phyloP scores from a whole-genome alignment of 2,797 vertebrate species.

The Danio aesculapii region DNA sequence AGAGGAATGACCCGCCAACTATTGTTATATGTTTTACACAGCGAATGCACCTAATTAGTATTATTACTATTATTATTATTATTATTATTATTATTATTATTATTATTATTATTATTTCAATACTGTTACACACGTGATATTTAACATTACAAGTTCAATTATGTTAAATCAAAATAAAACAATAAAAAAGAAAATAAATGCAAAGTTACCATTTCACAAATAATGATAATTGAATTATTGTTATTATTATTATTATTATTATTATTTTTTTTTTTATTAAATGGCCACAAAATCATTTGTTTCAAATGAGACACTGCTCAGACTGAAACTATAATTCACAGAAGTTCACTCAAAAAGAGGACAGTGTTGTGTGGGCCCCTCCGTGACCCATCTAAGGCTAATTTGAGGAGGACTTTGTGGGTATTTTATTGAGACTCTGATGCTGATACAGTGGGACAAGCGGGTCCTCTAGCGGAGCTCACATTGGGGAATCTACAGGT shows the following conservation, averaged over 20 bases:
- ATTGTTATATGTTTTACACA: too few species aligned
- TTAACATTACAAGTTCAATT: too few species aligned
- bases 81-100: too few species aligned
- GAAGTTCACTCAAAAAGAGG: not conserved
- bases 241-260: not conserved
- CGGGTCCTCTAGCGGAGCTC: conserved; percentile 13
- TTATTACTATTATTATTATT: not conserved
- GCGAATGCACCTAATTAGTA: too few species aligned
- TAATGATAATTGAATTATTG: too few species aligned
- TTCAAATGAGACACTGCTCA: conserved; percentile 14
- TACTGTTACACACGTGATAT: too few species aligned
- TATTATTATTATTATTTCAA: too few species aligned
- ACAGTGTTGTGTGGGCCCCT: not conserved
- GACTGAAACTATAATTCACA: conserved; percentile 2
- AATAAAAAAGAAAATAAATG: too few species aligned
- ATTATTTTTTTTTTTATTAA: too few species aligned
- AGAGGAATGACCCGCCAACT: too few species aligned
- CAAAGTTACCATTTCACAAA: too few species aligned
- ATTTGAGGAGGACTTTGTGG: conserved; percentile 3
- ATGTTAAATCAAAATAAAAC: too few species aligned
- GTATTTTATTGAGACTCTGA: not conserved
- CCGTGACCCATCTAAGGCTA: not conserved
- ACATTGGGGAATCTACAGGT: not conserved
- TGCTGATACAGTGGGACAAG: conserved; percentile 16
- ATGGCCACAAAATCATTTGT: conserved; percentile 10